Base-by-base conservation (phyloP, 2,797 vertebrate species). In the Enteromius trimaculatus region DNA sequence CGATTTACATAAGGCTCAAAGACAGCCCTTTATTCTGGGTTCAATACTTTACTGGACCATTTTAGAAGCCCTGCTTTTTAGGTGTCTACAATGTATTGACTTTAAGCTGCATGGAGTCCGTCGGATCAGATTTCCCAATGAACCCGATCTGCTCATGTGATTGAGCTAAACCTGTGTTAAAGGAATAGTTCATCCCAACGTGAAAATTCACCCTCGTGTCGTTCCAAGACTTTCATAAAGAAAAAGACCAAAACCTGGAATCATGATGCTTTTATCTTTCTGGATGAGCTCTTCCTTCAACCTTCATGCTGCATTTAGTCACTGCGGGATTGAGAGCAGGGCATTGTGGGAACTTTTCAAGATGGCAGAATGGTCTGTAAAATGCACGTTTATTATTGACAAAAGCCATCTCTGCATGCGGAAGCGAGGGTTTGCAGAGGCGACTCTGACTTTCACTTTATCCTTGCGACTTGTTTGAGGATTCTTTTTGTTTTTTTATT, bases 361-460 rank as follows among this genome's bases (percentile, higher is more conserved):
- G 71, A 62, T 53, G 53, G 16, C 55, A n/a, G 81, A 78, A 64
- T 26, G 42, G 53, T 66, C 58, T 39, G 49, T 89, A 90, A 91
- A 91, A 85, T 94, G 94, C 93, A 94, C 90, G 92, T 93, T 91
- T 91, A 88, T 80, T 88, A 80, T 86, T 84, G 86, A 92, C 88
- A 90, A 85, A 91, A 92, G 92, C 92, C 93, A 90, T 93, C 93
- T 93, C 92, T 94, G 92, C 94, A 94, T 93, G 94, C 94, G 92
- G 93, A 89, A 93, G 93, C 89, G 91, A 89, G 86, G 87, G 89
- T 91, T 91, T 90, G 88, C 90, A 87, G 90, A 91, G 90, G 29
- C 31, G 44, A 72, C 7, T 53, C 79, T 62, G 55, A 80, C 51
- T 42, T 74, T 86, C 26, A 62, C 51, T 80, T 72, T 44, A 65